Evolutionary conservation across 2,797 vertebrate genomes (phyloP).

Genomic region (Microctenopoma lineatum): DNA sequence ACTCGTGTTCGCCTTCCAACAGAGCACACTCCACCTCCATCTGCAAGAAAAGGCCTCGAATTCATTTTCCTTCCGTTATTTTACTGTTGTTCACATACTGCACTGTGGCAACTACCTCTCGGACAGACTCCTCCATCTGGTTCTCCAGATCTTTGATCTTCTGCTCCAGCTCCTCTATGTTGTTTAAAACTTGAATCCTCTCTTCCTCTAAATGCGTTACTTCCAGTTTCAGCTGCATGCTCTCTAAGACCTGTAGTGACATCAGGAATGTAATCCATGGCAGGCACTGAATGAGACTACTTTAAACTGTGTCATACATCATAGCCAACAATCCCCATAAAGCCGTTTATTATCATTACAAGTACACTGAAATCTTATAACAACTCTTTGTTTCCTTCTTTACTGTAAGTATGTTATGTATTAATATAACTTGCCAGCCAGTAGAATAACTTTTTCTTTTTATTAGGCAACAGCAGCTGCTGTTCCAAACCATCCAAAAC

Average conservation of each 20-base stretch:
- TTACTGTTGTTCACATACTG: neutral
- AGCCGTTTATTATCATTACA: neutral
- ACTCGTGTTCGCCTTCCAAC: constrained; percentile 94
- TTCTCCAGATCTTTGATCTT: constrained; percentile 98
- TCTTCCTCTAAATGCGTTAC: constrained; percentile 90
- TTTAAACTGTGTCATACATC: constrained; percentile 5
- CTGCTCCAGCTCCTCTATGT: constrained; percentile 95
- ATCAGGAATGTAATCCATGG: constrained; percentile 36
- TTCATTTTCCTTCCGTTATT: neutral
- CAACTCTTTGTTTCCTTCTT: neutral
- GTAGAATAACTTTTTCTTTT: constrained; percentile 29
- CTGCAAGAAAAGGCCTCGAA: constrained; percentile 73
- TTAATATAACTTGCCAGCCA: constrained; percentile 21
- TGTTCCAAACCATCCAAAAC: constrained; percentile 59
- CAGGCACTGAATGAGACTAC: constrained; percentile 10
- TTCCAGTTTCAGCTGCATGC: constrained; percentile 88
- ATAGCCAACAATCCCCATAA: too few relatives aligned
- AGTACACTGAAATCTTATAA: constrained; percentile 2
- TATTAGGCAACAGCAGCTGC: constrained; percentile 64
- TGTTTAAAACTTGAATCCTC: constrained; percentile 91
- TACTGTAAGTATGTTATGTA: neutral
- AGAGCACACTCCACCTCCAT: constrained; percentile 96
- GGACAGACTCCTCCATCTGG: constrained; percentile 95
- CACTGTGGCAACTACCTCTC: constrained; percentile 84
- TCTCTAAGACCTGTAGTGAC: constrained; percentile 82